Percentiles rank a stretch among this genome's conserved stretches.
Evolutionary conservation across 2,888 invertebrate species (phyloP).

Genomic region (Maniola hyperantus): DNA sequence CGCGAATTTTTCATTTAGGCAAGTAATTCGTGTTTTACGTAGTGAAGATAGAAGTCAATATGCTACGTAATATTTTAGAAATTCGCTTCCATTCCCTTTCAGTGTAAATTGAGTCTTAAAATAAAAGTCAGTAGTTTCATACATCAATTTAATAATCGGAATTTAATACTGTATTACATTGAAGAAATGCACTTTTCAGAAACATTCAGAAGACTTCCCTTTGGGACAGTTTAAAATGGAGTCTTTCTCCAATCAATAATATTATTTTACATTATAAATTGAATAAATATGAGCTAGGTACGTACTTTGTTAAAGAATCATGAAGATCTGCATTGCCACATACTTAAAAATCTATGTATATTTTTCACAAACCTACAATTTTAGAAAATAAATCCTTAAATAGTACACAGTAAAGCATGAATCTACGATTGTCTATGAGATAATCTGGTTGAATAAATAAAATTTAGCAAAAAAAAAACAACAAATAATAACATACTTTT

Average conservation of each 20-base stretch:
- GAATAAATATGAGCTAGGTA: slow-evolving; percentile 74
- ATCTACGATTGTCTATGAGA: slow-evolving; percentile 72
- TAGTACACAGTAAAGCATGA: slow-evolving; percentile 65
- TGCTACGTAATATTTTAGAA: too few relatives aligned
- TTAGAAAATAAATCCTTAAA: slow-evolving; percentile 72
- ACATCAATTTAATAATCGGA: slow-evolving; percentile 84
- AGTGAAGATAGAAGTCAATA: too few relatives aligned
- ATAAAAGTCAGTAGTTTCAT: slow-evolving; percentile 48
- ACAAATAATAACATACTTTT: slow-evolving; percentile 72
- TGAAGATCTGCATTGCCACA: slow-evolving; percentile 83
- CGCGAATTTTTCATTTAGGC: too few relatives aligned
- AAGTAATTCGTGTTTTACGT: too few relatives aligned
- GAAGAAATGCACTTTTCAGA: slow-evolving; percentile 95
- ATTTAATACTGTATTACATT: slow-evolving; percentile 95
- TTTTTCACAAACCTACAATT: slow-evolving; percentile 77
- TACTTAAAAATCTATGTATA: slow-evolving; percentile 82
- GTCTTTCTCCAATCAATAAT: slow-evolving; percentile 60
- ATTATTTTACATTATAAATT: slow-evolving; percentile 60
- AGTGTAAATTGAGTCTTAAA: too few relatives aligned
- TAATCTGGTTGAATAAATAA: slow-evolving; percentile 75
- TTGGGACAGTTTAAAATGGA: slow-evolving; percentile 78
- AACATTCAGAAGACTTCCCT: slow-evolving; percentile 93
- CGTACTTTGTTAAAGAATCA: slow-evolving; percentile 67
- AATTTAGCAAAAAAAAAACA: slow-evolving; percentile 79
- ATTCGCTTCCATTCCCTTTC: too few relatives aligned